phyloP scores from a whole-genome alignment of 2,888 invertebrate species.

The Andrena chrysosceles region DNA sequence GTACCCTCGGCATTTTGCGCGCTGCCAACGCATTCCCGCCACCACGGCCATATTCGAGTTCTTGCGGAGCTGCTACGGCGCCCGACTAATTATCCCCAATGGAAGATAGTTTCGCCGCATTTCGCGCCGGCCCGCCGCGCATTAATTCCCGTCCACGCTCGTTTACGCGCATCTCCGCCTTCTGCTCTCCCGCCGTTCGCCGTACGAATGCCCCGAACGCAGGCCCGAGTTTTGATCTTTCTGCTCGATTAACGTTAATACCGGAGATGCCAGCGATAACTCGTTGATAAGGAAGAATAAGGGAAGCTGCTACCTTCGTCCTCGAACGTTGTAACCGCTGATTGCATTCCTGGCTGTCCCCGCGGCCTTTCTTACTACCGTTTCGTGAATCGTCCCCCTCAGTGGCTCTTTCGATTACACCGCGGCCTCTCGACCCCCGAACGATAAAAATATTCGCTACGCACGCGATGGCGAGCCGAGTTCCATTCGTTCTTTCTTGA shows the following conservation, averaged over 20 bases:
- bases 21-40: conserved; percentile 43
- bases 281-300: conserved; percentile 40
- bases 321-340: neutral
- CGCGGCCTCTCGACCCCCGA: neutral
- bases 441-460: neutral
- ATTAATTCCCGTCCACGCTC: conserved; percentile 68
- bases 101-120: conserved; percentile 72
- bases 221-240: conserved; percentile 32
- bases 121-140: conserved; percentile 66
- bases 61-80: conserved; percentile 60
- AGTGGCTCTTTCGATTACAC: conserved; percentile 26
- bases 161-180: conserved; percentile 67
- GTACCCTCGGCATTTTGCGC: conserved; percentile 35
- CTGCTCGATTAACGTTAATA: conserved; percentile 55
- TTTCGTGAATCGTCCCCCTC: conserved; percentile 2
- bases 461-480: neutral
- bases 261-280: conserved; percentile 49
- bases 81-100: conserved; percentile 72
- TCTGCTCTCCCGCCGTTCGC: conserved; percentile 57
- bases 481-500: too few relatives aligned
- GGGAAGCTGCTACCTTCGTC: neutral
- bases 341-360: conserved; percentile 22
- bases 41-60: conserved; percentile 46
- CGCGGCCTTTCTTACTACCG: neutral
- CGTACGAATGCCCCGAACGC: conserved; percentile 34